phyloP scores from a whole-genome alignment of 2,797 vertebrate species.

The Coracias cyanogaster region DNA sequence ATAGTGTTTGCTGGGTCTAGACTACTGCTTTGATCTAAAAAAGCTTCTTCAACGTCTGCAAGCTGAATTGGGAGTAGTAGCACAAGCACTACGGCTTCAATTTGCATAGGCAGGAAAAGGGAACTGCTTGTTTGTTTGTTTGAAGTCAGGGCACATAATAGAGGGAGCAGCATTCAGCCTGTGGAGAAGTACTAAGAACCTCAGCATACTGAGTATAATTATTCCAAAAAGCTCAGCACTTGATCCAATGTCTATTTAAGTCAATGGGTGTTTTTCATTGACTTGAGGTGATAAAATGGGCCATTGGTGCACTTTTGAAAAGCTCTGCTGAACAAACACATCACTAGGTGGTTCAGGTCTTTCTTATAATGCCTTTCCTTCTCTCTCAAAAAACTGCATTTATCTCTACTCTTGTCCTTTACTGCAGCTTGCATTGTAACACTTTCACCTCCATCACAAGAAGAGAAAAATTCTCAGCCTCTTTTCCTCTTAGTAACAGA shows the following conservation, averaged over 20 bases:
- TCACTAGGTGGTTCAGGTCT: neutral
- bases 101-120: neutral
- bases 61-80: neutral
- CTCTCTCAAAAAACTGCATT: slow-evolving; percentile 19
- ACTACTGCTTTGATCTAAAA: neutral
- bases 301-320: slow-evolving; percentile 50
- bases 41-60: neutral
- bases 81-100: neutral
- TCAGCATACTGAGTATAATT: neutral
- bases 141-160: neutral
- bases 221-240: slow-evolving; percentile 32
- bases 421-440: neutral
- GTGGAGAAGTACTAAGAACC: neutral
- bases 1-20: neutral
- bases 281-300: slow-evolving; percentile 38
- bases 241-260: slow-evolving; percentile 39
- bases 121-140: neutral
- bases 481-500: neutral
- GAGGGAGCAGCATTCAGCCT: neutral
- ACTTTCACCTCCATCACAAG: neutral
- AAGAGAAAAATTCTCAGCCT: neutral
- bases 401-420: slow-evolving; percentile 30
- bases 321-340: slow-evolving; percentile 29
- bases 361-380: slow-evolving; percentile 15
- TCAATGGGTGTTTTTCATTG: slow-evolving; percentile 27